A percentile compares a stretch with the other conserved stretches of the same genome.
phyloP scores from a whole-genome alignment of 2,113 vertebrate genomes.

The Odocoileus hemionus region DNA sequence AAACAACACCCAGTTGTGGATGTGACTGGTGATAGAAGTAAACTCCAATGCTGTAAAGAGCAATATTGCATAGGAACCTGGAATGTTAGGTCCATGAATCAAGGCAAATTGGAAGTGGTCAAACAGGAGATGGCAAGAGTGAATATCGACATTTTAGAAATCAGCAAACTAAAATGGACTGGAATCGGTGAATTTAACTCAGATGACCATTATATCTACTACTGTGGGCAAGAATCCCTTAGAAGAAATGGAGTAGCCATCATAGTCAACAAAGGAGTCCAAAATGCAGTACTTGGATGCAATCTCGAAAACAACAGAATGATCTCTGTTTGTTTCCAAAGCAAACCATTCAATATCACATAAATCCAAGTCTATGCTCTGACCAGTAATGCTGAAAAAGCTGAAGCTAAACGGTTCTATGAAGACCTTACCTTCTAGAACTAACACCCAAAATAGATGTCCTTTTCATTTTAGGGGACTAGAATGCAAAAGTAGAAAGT shows the following conservation, averaged over 20 bases:
- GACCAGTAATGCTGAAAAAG: neutral
- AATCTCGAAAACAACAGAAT: neutral
- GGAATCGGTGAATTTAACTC: neutral
- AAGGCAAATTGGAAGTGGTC: neutral
- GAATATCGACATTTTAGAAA: rapidly evolving
- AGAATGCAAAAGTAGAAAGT: neutral
- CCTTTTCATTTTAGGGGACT: neutral
- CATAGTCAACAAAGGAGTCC: neutral
- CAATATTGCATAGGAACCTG: neutral
- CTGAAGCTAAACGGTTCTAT: neutral
- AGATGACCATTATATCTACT: neutral
- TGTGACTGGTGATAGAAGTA: neutral
- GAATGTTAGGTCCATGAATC: neutral
- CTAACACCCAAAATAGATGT: neutral
- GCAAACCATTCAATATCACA: neutral
- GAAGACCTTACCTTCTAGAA: neutral
- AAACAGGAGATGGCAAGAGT: neutral
- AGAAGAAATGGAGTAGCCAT: neutral
- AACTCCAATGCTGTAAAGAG: neutral
- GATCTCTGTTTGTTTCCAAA: neutral
- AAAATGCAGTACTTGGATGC: neutral
- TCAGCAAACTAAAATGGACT: neutral
- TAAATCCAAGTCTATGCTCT: neutral
- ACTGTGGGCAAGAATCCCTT: neutral
- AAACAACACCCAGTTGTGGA: neutral